Evolutionary conservation across 2,888 invertebrate species (phyloP).

Genomic region (Acrobeloides nanus): DNA sequence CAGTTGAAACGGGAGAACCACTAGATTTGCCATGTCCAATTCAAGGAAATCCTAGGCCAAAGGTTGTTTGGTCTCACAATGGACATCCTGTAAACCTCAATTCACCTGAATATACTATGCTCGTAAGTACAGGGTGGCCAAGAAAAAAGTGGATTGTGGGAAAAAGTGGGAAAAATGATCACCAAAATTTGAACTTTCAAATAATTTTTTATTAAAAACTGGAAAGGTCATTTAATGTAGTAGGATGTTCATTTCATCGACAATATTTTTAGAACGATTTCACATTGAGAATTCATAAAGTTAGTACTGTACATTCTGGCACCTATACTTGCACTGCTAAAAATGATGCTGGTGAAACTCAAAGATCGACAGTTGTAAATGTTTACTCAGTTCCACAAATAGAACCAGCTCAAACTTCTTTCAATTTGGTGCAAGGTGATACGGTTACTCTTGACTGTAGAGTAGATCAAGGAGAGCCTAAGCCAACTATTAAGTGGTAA

Average conservation of each 20-base stretch:
- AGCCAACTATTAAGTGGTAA: slow-evolving; percentile 41
- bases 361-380: slow-evolving; percentile 12
- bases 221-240: too few relatives aligned
- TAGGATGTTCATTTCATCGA: too few relatives aligned
- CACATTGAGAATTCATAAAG: slow-evolving; percentile 36
- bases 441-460: slow-evolving; percentile 42
- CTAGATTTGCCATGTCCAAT: slow-evolving; percentile 36
- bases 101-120: slow-evolving; percentile 30
- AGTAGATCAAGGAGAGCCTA: slow-evolving; percentile 38
- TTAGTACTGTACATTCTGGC: slow-evolving; percentile 28
- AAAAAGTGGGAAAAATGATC: too few relatives aligned
- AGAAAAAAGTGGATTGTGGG: too few relatives aligned
- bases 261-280: slow-evolving; percentile 35
- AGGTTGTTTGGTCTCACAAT: slow-evolving; percentile 56
- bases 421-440: slow-evolving; percentile 44
- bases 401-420: slow-evolving; percentile 39
- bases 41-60: slow-evolving; percentile 30
- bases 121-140: slow-evolving; percentile 29
- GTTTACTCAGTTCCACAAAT: slow-evolving; percentile 40
- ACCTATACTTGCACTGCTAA: slow-evolving; percentile 60
- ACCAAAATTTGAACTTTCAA: not conserved
- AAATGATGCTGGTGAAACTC: slow-evolving; percentile 61
- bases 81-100: slow-evolving; percentile 42
- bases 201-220: slow-evolving; percentile 1
- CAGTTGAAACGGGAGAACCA: slow-evolving; percentile 27